These are phyloP conservation scores for Epicampocera succincta DNA, from an alignment of 2,888 invertebrate genomes.

Conservation along the genomic window DNA sequence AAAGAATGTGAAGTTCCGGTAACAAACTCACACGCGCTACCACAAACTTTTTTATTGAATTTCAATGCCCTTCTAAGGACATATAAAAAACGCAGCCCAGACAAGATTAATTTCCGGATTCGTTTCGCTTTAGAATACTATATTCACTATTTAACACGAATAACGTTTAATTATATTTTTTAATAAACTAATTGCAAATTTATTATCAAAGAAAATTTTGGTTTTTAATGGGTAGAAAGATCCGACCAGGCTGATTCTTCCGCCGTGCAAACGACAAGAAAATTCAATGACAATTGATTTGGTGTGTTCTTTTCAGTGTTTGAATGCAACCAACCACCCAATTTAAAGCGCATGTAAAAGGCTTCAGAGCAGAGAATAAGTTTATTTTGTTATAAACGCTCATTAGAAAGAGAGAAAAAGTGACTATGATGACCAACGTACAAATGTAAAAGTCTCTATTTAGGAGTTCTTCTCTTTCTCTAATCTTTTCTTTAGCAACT, in stretches of 20 bases:
- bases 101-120: conserved; percentile 41
- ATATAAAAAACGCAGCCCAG: conserved; percentile 25
- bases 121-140: neutral
- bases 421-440: neutral
- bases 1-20: neutral
- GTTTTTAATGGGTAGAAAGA: conserved; percentile 19
- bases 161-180: neutral
- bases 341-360: conserved; percentile 57
- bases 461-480: too few species aligned
- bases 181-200: conserved; percentile 24
- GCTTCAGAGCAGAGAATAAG: conserved; percentile 33
- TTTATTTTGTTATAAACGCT: conserved; percentile 21
- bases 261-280: conserved; percentile 39
- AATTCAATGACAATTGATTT: conserved; percentile 52
- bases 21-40: conserved; percentile 12
- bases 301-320: conserved; percentile 25
- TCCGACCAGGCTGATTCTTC: conserved; percentile 24
- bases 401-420: neutral
- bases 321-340: conserved; percentile 51
- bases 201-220: conserved; percentile 28
- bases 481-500: too few species aligned
- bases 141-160: conserved; percentile 8
- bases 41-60: conserved; percentile 11
- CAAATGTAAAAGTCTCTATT: too few species aligned
- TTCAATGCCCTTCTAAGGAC: conserved; percentile 53